Percentiles rank a stretch among this genome's conserved stretches.
phyloP scores from a whole-genome alignment of 2,888 invertebrate genomes.

The Synergus umbraculus region DNA sequence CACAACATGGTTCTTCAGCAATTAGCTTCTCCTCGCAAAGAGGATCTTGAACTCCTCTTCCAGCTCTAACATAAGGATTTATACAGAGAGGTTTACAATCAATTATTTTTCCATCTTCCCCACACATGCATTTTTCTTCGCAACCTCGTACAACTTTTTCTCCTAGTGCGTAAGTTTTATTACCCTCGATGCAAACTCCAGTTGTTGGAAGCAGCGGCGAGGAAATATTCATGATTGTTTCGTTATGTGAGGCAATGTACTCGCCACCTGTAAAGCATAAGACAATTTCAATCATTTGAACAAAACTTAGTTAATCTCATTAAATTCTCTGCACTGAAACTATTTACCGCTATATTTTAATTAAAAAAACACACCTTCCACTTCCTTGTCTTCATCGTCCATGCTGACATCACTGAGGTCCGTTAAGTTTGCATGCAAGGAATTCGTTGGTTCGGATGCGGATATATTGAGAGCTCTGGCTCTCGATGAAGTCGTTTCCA shows the following conservation, averaged over 20 bases:
- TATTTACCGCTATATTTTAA: neutral
- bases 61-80: constrained; percentile 84
- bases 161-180: constrained; percentile 80
- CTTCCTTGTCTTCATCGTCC: constrained; percentile 81
- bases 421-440: constrained; percentile 74
- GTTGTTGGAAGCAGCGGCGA: constrained; percentile 55
- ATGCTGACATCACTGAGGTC: constrained; percentile 90
- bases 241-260: constrained; percentile 67
- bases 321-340: neutral
- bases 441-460: constrained; percentile 71
- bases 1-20: constrained; percentile 85
- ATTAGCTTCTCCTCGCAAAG: constrained; percentile 85
- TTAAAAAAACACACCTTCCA: constrained; percentile 64
- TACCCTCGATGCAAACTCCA: constrained; percentile 63
- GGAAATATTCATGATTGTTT: constrained; percentile 60
- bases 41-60: constrained; percentile 83
- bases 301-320: neutral
- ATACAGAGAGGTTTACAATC: constrained; percentile 86
- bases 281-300: neutral
- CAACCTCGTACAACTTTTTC: constrained; percentile 86
- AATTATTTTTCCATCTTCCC: constrained; percentile 81
- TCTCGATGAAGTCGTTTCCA: constrained; percentile 57
- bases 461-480: constrained; percentile 72
- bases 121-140: constrained; percentile 87
- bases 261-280: constrained; percentile 65